Evolutionary conservation across 2,888 invertebrate genomes (phyloP).

Genomic region (Drosophila diplacantha): DNA sequence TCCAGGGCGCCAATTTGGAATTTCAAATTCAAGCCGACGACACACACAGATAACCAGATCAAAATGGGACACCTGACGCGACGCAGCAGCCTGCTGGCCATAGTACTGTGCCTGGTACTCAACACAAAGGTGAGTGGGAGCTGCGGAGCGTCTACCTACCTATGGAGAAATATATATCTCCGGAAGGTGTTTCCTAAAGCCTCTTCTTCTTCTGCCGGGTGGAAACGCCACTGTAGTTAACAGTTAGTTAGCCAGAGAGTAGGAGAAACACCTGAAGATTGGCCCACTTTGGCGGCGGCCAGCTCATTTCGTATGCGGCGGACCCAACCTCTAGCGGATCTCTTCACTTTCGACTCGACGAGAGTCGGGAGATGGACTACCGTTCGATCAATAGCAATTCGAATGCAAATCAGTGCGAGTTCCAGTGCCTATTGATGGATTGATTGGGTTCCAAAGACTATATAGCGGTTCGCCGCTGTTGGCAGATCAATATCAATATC

Average conservation of each 20-base stretch:
- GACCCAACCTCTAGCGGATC: slow-evolving; percentile 59
- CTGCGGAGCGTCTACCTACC: neutral
- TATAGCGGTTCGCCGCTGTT: slow-evolving; percentile 51
- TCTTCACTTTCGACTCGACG: slow-evolving; percentile 64
- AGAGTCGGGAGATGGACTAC: slow-evolving; percentile 47
- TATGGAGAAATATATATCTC: slow-evolving; percentile 2
- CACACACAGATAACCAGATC: slow-evolving; percentile 36
- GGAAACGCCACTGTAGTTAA: slow-evolving; percentile 43
- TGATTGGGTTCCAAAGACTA: slow-evolving; percentile 21
- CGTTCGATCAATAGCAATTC: slow-evolving; percentile 70
- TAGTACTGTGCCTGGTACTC: slow-evolving; percentile 75
- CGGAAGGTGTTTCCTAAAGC: slow-evolving; percentile 21
- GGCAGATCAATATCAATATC: slow-evolving; percentile 30
- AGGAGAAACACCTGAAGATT: slow-evolving; percentile 26
- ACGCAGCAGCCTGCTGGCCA: slow-evolving; percentile 75
- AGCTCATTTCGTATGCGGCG: slow-evolving; percentile 60
- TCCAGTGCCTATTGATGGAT: slow-evolving; percentile 55
- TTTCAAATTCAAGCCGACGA: slow-evolving; percentile 39
- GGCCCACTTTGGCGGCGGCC: slow-evolving; percentile 52
- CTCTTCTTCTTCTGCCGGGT: neutral
- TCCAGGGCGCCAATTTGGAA: slow-evolving; percentile 39
- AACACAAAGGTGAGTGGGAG: slow-evolving; percentile 74
- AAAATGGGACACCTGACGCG: slow-evolving; percentile 77
- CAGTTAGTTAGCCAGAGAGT: slow-evolving; percentile 45
- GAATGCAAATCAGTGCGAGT: slow-evolving; percentile 66